Base-by-base conservation (phyloP, 2,797 vertebrate genomes). In the Sitta carolinensis region DNA sequence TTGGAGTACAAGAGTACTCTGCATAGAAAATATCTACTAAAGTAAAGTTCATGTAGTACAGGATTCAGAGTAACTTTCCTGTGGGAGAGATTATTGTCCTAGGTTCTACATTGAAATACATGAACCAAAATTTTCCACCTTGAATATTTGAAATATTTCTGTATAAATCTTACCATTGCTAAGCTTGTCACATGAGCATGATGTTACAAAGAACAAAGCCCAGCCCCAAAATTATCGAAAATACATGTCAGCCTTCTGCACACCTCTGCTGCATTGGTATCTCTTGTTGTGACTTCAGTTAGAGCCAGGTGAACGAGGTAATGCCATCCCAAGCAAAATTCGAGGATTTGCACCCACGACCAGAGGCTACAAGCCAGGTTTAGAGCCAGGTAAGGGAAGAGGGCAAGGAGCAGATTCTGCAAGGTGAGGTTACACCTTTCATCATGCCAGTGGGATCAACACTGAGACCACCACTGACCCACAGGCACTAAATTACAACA, bases 371-470 rank as follows among this genome's bases (percentile, higher is more conserved):
- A n/a, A 13, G 22, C 10, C 38, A 36, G 11, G 14, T 52, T 52
- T 70, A 32, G 38, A 45, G 57, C 14, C 57, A 45, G 70, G 26
- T 10, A 23, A 59, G 27, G n/a, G 38, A 66, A 8, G 22, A 64
- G 21, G 4, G 11, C 30, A 34, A 30, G 0, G 0, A 21, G 13
- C 16, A 74, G 30, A 8, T n/a, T 13, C 52, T 75, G 27, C 18
- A 52, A 43, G 27, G 5, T 16, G 19, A 8, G 27, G 9, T 2
- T 32, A 75, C 23, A 13, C 2, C 22, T 32, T 66, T 38, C 59
- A 22, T 51, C 10, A 5, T 7, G 12, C 11, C 16, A 57, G 2
- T 16, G 10, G 22, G 36, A 43, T 6, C 45, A 23, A 25, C 11
- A 45, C 25, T 50, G 25, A 0, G 0, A 20, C 36, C 47, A 61